Evolutionary conservation across 1,140 invertebrate genomes (phyloP).

Genomic region (Pseudomyrmex concolor): DNA sequence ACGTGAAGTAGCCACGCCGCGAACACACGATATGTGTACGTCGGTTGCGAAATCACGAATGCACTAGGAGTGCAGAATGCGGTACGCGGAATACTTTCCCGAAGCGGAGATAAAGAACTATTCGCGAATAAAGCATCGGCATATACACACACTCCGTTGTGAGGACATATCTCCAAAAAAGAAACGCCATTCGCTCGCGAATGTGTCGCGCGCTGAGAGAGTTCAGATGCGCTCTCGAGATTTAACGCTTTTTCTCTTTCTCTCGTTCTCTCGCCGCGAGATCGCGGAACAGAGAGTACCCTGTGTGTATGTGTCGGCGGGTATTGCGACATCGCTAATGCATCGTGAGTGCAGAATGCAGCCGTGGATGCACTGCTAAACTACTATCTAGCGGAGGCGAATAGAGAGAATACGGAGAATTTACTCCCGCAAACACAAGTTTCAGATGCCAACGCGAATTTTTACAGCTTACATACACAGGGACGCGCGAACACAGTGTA

Average conservation of each 20-base stretch:
- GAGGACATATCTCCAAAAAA: slow-evolving; percentile 24
- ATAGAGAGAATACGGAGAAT: slow-evolving; percentile 50
- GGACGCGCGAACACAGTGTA: not conserved
- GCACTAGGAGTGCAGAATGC: slow-evolving; percentile 66
- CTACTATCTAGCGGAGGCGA: slow-evolving; percentile 48
- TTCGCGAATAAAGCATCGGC: slow-evolving; percentile 36
- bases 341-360: slow-evolving; percentile 63
- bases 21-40: slow-evolving; percentile 20
- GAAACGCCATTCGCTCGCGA: slow-evolving; percentile 7
- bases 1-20: slow-evolving; percentile 1
- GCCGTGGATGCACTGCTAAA: slow-evolving; percentile 67
- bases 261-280: slow-evolving; percentile 27
- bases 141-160: not conserved
- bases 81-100: slow-evolving; percentile 65
- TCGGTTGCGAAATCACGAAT: slow-evolving; percentile 64
- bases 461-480: slow-evolving; percentile 15
- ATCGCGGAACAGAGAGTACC: slow-evolving; percentile 4
- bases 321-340: slow-evolving; percentile 70
- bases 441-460: slow-evolving; percentile 32
- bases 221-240: slow-evolving; percentile 52
- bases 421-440: slow-evolving; percentile 36
- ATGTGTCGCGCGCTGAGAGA: slow-evolving; percentile 29
- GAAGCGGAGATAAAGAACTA: slow-evolving; percentile 62
- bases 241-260: slow-evolving; percentile 43
- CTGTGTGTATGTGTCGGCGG: slow-evolving; percentile 13